Evolutionary conservation across 2,888 invertebrate species (phyloP), one percentile per base, ranked within the genome.

Genomic region (Crocallis elinguaria): DNA sequence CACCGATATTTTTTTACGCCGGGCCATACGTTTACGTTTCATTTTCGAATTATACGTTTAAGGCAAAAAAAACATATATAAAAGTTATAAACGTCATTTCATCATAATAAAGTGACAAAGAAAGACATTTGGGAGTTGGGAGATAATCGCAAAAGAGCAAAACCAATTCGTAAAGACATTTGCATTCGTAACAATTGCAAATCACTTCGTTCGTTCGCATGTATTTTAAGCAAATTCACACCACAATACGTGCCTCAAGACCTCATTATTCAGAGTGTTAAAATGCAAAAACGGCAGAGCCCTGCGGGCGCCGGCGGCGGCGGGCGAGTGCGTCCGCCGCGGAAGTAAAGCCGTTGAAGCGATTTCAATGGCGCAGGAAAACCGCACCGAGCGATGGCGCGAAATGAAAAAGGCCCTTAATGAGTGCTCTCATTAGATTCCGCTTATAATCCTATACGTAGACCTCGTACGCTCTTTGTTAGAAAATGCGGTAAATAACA

Each of bases 241-340:
- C 60, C 61, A 60, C 61, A 69, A 67, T 69, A 77, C 75, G 69
- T 73, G 73, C 71, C 73, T 70, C 72, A 63, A 76, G 74, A 73
- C 71, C 81, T 87, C 85, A 84, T 86, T 85, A 86, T 79, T 63
- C 60, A 66, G 74, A 72, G 82, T 77, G 80, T 77, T 82, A 81
- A 84, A 86, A 83, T 79, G 79, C 77, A 78, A 82, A 85, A 84
- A 74, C 73, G 79, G 63, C 62, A 51, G 59, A 64, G 71, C 73
- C 78, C 78, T 66, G 63, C 69, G 76, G 79, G 73, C 66, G 63
- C 66, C 57, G 50, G 67, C 70, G 69, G n/a, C n/a, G n/a, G n/a
- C 74, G 71, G 67, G 23, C 67, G 66, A 69, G 59, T 52, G 71
- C 73, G 71, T 70, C 75, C 75, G 71, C 73, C 64, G 63, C 77